phyloP scores from a whole-genome alignment of 2,888 invertebrate genomes.

The Mantis religiosa region DNA sequence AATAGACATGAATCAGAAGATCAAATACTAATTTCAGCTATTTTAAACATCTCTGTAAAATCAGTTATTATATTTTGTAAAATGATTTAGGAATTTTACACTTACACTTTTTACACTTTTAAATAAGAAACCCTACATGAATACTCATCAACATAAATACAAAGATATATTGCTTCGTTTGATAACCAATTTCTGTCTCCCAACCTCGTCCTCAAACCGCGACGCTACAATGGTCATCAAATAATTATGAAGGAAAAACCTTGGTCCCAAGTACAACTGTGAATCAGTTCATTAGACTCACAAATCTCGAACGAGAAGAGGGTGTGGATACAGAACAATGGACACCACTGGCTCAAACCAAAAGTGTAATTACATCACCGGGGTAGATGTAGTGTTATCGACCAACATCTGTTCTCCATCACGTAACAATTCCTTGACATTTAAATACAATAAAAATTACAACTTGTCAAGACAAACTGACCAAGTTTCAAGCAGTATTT shows the following conservation, averaged over 20 bases:
- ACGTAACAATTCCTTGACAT: not conserved
- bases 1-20: no score
- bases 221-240: not conserved
- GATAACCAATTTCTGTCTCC: no score
- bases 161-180: no score
- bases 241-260: not conserved
- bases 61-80: no score
- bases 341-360: not conserved
- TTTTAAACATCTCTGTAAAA: no score
- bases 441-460: not conserved
- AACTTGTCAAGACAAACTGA: not conserved
- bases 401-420: not conserved
- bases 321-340: not conserved
- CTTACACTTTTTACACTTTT: no score
- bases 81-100: no score
- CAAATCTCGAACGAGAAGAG: not conserved
- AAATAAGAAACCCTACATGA: no score
- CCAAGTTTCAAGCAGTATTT: not conserved
- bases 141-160: no score
- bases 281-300: not conserved
- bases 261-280: not conserved
- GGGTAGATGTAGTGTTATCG: not conserved
- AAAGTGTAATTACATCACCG: not conserved
- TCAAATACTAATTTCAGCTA: no score
- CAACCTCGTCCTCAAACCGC: no score